These are phyloP conservation scores for Thera obeliscata DNA, from an alignment of 2,888 invertebrate genomes.

Conservation along the genomic window DNA sequence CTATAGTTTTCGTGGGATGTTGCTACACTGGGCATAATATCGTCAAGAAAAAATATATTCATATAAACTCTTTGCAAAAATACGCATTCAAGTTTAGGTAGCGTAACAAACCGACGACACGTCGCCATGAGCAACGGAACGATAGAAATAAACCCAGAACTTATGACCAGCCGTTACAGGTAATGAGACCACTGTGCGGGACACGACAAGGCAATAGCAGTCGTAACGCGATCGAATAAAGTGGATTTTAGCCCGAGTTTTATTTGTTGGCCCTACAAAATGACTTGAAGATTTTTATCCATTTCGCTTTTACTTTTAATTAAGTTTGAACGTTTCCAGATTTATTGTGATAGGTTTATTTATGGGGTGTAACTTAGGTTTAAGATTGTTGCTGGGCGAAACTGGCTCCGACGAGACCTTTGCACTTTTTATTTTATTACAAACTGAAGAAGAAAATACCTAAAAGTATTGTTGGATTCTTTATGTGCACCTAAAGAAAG, in stretches of 20 bases:
- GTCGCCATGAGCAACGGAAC: slow-evolving; percentile 55
- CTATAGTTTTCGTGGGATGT: no score
- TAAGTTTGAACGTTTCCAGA: slow-evolving; percentile 39
- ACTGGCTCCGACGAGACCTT: background rate
- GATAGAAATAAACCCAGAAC: slow-evolving; percentile 63
- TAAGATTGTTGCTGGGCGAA: background rate
- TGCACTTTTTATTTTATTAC: background rate
- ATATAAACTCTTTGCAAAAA: background rate
- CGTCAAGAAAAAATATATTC: background rate
- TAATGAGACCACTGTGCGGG: slow-evolving; percentile 52
- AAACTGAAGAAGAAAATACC: background rate
- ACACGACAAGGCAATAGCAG: slow-evolving; percentile 39
- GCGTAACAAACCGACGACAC: background rate
- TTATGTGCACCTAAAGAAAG: no score
- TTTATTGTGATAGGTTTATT: slow-evolving; percentile 29
- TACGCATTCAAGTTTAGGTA: background rate
- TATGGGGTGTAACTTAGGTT: slow-evolving; percentile 3
- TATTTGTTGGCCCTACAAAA: slow-evolving; percentile 28
- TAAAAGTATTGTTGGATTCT: no score
- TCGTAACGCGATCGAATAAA: slow-evolving; percentile 38
- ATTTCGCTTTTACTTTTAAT: slow-evolving; percentile 42
- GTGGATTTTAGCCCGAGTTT: slow-evolving; percentile 33
- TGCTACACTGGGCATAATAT: no score
- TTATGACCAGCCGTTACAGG: slow-evolving; percentile 60
- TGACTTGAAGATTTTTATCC: slow-evolving; percentile 41